Evolutionary conservation across 2,113 vertebrate species (phyloP).

Genomic region (Suncus etruscus): DNA sequence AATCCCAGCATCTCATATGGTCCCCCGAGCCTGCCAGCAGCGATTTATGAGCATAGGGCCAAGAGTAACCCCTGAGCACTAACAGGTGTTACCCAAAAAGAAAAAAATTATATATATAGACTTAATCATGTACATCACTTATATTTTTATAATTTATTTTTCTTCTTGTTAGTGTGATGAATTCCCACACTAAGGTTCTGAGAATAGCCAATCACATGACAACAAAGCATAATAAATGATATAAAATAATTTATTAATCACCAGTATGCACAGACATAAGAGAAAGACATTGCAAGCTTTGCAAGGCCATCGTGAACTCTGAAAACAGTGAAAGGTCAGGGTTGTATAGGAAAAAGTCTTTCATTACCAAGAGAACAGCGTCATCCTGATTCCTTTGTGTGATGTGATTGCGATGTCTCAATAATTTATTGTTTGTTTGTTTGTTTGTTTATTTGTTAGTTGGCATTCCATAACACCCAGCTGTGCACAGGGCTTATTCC

Average conservation of each 20-base stretch:
- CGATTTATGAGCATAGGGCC: too few species aligned
- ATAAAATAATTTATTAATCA: not conserved
- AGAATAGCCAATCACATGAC: not conserved
- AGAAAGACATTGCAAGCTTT: accelerated
- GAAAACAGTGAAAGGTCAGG: not conserved
- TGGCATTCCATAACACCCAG: too few species aligned
- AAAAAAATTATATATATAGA: too few species aligned
- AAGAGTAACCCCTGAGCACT: too few species aligned
- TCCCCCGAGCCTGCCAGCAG: too few species aligned
- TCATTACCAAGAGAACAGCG: not conserved
- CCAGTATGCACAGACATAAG: not conserved
- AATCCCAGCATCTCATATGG: too few species aligned
- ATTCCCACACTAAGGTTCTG: too few species aligned
- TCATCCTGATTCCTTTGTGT: not conserved
- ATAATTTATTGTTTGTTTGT: not conserved
- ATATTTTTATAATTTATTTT: not conserved
- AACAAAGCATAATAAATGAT: not conserved
- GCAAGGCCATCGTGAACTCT: not conserved
- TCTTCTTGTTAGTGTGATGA: too few species aligned
- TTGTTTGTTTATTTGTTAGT: not conserved
- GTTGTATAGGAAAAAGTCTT: too few species aligned
- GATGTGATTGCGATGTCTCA: not conserved
- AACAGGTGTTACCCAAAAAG: too few species aligned
- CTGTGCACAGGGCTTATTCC: too few species aligned
- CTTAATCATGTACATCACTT: too few species aligned